Conservation (phyloP, 1,140 invertebrate genomes). For the Sarcophaga bullata region DNA sequence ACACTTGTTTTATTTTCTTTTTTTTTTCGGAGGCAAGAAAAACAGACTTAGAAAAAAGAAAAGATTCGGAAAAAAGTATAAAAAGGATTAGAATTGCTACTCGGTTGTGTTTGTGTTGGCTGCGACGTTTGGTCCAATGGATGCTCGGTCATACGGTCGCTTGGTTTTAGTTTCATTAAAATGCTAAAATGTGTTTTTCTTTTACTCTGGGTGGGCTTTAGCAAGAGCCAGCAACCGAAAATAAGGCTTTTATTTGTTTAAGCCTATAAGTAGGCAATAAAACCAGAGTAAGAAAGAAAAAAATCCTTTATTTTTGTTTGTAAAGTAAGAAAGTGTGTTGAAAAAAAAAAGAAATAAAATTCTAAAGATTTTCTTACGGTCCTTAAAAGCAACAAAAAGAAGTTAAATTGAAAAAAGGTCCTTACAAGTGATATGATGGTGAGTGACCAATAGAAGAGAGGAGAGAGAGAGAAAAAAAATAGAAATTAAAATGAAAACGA, state of each 20-base stretch:
- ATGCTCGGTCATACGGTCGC: not conserved
- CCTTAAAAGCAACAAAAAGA: not conserved
- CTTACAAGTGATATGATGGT: not conserved
- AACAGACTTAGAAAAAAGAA: not conserved
- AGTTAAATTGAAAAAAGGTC: conserved; percentile 2
- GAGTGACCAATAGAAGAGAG: not conserved
- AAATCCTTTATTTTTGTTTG: not conserved
- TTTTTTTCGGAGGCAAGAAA: not conserved
- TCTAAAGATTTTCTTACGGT: not conserved
- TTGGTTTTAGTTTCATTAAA: conserved; percentile 14
- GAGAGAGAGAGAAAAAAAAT: not conserved
- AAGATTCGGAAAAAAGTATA: not conserved
- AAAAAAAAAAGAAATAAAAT: not conserved
- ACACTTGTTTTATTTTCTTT: too few relatives aligned
- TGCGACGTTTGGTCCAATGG: not conserved
- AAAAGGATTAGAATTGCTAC: conserved; percentile 1
- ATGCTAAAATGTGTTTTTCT: conserved; percentile 18
- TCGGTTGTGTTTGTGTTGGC: not conserved
- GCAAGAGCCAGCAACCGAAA: not conserved
- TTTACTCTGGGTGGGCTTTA: not conserved
- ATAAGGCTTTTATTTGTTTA: conserved; percentile 23
- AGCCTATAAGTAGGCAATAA: conserved; percentile 39
- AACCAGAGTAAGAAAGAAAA: not conserved
- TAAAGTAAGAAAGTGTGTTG: not conserved
- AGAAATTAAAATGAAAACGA: conserved; percentile 16